Evolutionary conservation across 2,888 invertebrate genomes (phyloP).

Genomic region (Protodeltote pygarga): DNA sequence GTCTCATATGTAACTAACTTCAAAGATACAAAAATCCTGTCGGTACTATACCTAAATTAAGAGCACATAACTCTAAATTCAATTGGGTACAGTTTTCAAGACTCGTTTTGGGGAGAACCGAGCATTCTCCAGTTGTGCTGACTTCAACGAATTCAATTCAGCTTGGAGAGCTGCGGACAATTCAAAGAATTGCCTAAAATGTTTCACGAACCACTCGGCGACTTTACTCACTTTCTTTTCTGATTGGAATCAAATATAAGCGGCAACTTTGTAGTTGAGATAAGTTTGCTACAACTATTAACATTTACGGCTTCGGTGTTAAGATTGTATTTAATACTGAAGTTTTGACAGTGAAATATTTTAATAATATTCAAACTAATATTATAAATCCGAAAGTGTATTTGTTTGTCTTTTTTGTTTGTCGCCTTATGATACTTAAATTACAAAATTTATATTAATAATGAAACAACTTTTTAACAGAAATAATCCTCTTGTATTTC

Average conservation of each 20-base stretch:
- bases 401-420: too few species aligned
- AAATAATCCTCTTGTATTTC: too few species aligned
- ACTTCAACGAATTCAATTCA: constrained; percentile 40
- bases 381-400: too few species aligned
- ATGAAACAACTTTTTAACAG: too few species aligned
- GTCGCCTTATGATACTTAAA: too few species aligned
- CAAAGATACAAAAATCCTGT: too few species aligned
- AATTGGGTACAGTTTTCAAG: constrained; percentile 32
- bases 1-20: too few species aligned
- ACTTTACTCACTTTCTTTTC: constrained; percentile 9
- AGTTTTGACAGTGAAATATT: not conserved
- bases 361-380: too few species aligned
- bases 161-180: constrained; percentile 30
- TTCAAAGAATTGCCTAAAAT: constrained; percentile 33
- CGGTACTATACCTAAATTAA: too few species aligned
- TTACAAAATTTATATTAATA: too few species aligned
- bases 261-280: constrained; percentile 3
- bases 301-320: not conserved
- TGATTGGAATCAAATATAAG: constrained; percentile 2
- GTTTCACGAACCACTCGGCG: constrained; percentile 6
- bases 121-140: constrained; percentile 33
- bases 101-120: constrained; percentile 30
- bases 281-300: constrained; percentile 2
- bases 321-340: not conserved
- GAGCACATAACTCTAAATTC: constrained; percentile 36